These are phyloP conservation scores for Phrynocephalus versicolor DNA, from an alignment of 2,113 vertebrate species.

Conservation along the genomic window DNA sequence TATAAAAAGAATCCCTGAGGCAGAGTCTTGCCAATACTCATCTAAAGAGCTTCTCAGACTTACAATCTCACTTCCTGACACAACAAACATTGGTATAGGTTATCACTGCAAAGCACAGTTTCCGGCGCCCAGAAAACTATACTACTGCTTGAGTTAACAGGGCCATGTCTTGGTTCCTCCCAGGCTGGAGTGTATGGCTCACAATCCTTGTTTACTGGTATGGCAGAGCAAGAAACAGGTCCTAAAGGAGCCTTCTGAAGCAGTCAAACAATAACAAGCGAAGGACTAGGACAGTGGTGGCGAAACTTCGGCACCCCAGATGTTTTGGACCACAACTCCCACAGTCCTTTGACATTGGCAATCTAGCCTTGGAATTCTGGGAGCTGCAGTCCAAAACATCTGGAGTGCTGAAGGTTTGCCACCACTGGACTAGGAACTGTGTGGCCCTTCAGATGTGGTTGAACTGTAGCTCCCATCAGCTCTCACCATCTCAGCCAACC, in stretches of 20 bases:
- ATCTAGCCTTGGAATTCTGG: no score
- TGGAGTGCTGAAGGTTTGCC: no score
- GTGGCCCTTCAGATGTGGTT: no score
- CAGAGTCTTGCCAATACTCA: background rate
- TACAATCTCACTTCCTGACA: background rate
- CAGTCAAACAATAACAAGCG: no score
- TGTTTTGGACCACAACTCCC: no score
- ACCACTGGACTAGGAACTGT: no score
- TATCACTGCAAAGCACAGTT: background rate
- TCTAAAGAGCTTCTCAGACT: background rate
- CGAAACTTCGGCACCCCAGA: no score
- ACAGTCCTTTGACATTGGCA: no score
- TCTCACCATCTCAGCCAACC: background rate
- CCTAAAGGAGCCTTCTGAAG: background rate
- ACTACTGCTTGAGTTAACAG: background rate
- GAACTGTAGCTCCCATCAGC: background rate
- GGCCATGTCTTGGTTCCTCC: background rate
- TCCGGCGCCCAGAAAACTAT: background rate
- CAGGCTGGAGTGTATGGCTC: background rate
- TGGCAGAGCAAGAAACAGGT: background rate
- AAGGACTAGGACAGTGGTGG: no score
- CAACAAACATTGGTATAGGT: background rate
- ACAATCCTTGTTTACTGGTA: no score
- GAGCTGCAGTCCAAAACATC: no score
- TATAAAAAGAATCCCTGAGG: background rate